Evolutionary conservation across 2,113 vertebrate genomes (phyloP), one percentile per base, ranked within the genome.

Genomic region (Isurus oxyrinchus): DNA sequence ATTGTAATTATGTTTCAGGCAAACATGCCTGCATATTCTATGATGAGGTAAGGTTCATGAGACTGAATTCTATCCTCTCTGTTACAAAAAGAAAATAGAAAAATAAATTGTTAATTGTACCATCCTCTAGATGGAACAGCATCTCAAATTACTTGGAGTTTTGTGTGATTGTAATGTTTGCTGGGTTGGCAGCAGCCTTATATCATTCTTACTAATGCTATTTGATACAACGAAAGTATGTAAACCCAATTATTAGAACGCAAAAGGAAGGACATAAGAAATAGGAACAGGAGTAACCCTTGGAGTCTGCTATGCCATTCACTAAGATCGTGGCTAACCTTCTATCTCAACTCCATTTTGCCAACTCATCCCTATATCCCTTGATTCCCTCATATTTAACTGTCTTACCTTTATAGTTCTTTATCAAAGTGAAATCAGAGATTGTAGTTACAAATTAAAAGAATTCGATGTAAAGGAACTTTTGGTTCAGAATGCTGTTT

Each of bases 21-120:
- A 99, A 99, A 96, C 99, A 99, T 0, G 99, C 99, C 97, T 99
- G 99, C 97, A 99, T 99, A 97, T 99, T 99, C 98, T 99, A 99
- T 1, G 99, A 99, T 96, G 99, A 99, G 99, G 99, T 99, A 97
- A 97, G 98, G 0, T 14, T 0, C 72, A 13, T 35, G 53, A 96
- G 16, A 66, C 87, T 94, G 31, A 96, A 16, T 96, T 44, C 57
- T 40, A 63, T 23, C 59, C 59, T 94, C 10, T 40, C 2, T 27
- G 40, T 96, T 35, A 61, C 5, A 44, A 21, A 63, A 44, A 95
- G 40, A 95, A 63, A 53, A 27, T 19, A 59, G 1, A 57, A 90
- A 91, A 55, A 61, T n/a, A 59, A 55, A 0, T 57, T 91, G 55
- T 55, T 72, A 13, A 72, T 16, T 95, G 57, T 63, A n/a, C 57